Conservation (phyloP, 2,113 vertebrate species). For the Dasyprocta punctata region DNA sequence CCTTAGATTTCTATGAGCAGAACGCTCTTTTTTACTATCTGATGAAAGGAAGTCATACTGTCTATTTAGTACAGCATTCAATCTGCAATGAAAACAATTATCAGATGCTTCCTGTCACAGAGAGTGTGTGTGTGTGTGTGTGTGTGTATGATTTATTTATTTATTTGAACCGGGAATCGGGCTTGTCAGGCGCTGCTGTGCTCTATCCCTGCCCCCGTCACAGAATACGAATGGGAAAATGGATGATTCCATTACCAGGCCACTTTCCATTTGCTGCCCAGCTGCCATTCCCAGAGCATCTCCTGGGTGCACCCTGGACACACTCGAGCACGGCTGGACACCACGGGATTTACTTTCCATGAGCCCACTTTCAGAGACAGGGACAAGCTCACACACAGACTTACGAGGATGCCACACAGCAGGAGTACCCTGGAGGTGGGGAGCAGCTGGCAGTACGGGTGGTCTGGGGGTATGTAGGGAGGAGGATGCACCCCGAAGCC, state of each 20-base stretch:
- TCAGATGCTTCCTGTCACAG: not conserved
- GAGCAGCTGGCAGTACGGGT: not conserved
- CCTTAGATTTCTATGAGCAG: not conserved
- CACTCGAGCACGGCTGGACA: not conserved
- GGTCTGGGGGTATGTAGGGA: fast-evolving
- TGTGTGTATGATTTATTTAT: too few relatives aligned
- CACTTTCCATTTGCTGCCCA: not conserved
- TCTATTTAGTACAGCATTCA: not conserved
- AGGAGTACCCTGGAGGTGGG: not conserved
- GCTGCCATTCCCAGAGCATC: not conserved
- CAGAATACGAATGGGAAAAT: too few relatives aligned
- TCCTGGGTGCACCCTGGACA: not conserved
- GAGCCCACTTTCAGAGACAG: not conserved
- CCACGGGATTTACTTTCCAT: not conserved
- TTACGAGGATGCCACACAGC: fast-evolving
- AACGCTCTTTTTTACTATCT: not conserved
- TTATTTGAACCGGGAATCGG: too few relatives aligned
- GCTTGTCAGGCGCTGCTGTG: too few relatives aligned
- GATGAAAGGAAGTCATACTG: not conserved
- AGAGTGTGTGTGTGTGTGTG: too few relatives aligned
- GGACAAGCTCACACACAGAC: fast-evolving
- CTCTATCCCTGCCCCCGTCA: too few relatives aligned
- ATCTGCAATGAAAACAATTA: not conserved
- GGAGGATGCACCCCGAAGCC: not conserved
- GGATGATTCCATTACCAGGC: not conserved